Conservation (phyloP, 2,113 vertebrate genomes). For the Sphyrna mokarran region DNA sequence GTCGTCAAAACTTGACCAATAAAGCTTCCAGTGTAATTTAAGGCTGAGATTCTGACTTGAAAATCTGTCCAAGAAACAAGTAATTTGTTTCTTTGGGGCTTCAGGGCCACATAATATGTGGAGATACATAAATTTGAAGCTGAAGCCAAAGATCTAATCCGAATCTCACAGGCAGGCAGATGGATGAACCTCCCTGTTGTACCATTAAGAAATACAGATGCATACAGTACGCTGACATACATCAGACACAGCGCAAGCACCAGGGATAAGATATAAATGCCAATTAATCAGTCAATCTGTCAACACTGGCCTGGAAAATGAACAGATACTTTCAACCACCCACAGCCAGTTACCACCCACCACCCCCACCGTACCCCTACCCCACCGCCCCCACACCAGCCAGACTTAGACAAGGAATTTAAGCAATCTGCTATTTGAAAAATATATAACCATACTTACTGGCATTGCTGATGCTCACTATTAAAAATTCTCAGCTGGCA, state of each 20-base stretch:
- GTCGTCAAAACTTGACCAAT: background rate
- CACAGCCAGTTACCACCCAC: background rate
- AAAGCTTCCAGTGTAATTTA: background rate
- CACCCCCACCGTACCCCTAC: background rate
- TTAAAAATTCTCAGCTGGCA: background rate
- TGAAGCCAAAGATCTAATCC: background rate
- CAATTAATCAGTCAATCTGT: constrained; percentile 30
- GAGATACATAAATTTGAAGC: background rate
- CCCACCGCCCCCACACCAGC: background rate
- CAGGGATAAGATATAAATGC: constrained; percentile 9
- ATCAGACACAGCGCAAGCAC: background rate
- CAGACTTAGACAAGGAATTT: background rate
- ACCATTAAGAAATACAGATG: constrained; percentile 9
- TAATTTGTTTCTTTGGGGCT: background rate
- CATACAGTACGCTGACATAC: constrained; percentile 17
- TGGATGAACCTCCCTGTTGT: constrained; percentile 3
- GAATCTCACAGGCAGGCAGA: constrained; percentile 15
- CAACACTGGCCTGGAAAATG: background rate
- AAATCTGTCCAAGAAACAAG: background rate
- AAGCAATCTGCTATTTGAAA: background rate
- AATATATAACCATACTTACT: background rate
- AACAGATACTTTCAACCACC: background rate
- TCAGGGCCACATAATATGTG: background rate
- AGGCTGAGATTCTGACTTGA: background rate
- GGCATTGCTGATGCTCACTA: background rate